Evolutionary conservation across 2,113 vertebrate species (phyloP).

Genomic region (Synodontis membranacea): DNA sequence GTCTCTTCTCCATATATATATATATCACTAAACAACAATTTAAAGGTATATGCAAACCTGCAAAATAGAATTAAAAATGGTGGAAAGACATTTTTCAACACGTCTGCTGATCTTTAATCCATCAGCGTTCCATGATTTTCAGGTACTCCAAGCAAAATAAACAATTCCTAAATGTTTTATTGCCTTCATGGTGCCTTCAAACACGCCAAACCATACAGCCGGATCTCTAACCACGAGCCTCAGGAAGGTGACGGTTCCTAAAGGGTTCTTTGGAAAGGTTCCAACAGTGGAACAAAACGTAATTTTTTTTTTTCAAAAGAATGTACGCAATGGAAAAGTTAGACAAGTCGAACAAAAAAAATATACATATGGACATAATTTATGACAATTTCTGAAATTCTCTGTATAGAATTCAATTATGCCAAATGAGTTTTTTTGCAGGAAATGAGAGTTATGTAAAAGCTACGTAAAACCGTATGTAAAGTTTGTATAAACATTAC

Average conservation of each 20-base stretch:
- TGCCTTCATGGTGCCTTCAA: not conserved
- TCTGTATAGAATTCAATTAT: not conserved
- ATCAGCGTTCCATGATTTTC: too few relatives aligned
- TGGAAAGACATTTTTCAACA: not conserved
- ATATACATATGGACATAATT: not conserved
- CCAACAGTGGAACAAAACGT: not conserved
- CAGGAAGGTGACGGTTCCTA: not conserved
- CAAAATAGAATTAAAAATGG: not conserved
- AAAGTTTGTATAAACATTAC: not conserved
- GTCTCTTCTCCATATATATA: not conserved
- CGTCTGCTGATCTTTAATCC: not conserved
- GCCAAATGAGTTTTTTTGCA: not conserved
- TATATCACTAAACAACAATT: constrained; percentile 36
- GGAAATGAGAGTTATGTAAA: not conserved
- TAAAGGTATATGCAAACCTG: constrained; percentile 46
- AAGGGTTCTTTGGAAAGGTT: not conserved
- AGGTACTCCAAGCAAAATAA: not conserved
- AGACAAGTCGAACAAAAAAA: not conserved
- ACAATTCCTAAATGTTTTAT: not conserved
- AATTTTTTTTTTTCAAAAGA: not conserved
- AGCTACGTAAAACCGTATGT: not conserved
- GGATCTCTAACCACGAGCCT: not conserved
- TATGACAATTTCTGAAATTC: not conserved
- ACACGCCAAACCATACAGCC: not conserved
- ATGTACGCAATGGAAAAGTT: not conserved